Evolutionary conservation across 1,140 invertebrate species (phyloP), one percentile per base, ranked within the genome.

Genomic region (Aphis gossypii): DNA sequence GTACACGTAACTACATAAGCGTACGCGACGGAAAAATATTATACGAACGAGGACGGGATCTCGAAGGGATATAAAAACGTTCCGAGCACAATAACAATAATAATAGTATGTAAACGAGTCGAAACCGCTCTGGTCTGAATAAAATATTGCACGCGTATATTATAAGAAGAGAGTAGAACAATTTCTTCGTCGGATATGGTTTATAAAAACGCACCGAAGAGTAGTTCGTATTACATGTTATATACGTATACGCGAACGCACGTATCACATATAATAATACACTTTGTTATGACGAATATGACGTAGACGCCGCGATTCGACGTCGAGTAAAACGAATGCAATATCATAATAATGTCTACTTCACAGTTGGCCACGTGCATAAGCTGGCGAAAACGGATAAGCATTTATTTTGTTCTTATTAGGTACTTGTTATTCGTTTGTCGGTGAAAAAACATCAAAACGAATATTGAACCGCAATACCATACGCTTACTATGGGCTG

Each of bases 101-200:
- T 76, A 76, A 56, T 90, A 54, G 21, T 68, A 91, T 91, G 90
- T 41, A 91, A 44, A 91, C 56, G 60, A 76, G 90, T 76, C 44
- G 90, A 83, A 89, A 92, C n/a, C 68, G 46, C 90, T 35, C 6
- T 25, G 56, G 44, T 83, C 30, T 92, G 90, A 92, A 92, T 92
- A 92, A 92, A 76, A 92, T 92, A 83, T 92, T 30, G 48, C 90
- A 23, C 68, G 68, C 21, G 20, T 35, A 30, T 51, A 56, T 51
- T 21, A 38, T 82, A 82, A 83, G 76, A 84, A 46, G 68, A 83
- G n/a, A 35, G 30, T 35, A 35, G n/a, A 60, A 76, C 30, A 82
- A 35, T 88, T n/a, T 60, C 60, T 30, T 23, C 30, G 30, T 35
- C 44, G 90, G 68, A 83, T 76, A 76, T 21, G n/a, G 60, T 92